Conservation (phyloP, 2,888 invertebrate genomes). For the Leptinotarsa tumamoca region DNA sequence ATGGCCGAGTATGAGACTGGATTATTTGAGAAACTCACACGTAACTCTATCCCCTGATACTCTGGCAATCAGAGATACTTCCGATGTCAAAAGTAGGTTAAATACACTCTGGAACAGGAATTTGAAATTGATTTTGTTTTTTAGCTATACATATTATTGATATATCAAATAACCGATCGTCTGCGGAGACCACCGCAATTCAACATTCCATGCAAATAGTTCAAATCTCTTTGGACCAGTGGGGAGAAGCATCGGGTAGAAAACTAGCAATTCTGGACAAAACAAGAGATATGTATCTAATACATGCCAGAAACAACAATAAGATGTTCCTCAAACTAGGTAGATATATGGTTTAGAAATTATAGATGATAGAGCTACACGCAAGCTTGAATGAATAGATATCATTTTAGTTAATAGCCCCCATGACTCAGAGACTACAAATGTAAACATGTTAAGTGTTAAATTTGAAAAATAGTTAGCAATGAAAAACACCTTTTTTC, state of each 20-base stretch:
- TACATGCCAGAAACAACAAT: slow-evolving; percentile 76
- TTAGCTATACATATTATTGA: slow-evolving; percentile 88
- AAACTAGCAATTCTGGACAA: slow-evolving; percentile 89
- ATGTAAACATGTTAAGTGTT: too few species aligned
- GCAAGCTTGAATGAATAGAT: too few species aligned
- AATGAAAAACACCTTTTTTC: too few species aligned
- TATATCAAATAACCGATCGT: slow-evolving; percentile 77
- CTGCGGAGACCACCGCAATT: slow-evolving; percentile 79
- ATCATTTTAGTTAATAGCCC: too few species aligned
- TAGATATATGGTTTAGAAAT: slow-evolving; percentile 54
- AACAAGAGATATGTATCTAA: slow-evolving; percentile 88
- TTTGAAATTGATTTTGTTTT: slow-evolving; percentile 46
- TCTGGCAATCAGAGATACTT: slow-evolving; percentile 86
- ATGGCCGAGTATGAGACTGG: slow-evolving; percentile 87
- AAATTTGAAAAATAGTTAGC: too few species aligned
- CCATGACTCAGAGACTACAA: too few species aligned
- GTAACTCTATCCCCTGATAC: slow-evolving; percentile 89
- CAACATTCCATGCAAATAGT: slow-evolving; percentile 83
- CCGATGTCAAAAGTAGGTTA: slow-evolving; percentile 80
- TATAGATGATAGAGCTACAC: too few species aligned
- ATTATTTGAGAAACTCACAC: slow-evolving; percentile 80
- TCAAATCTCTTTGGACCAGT: slow-evolving; percentile 86
- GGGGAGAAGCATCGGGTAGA: slow-evolving; percentile 82
- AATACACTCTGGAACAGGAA: neutral
- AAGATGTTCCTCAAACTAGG: slow-evolving; percentile 81